A percentile compares a stretch with the other conserved stretches of the same genome.
Conservation (phyloP, 1,140 invertebrate genomes). For the Drosophila rhopaloa region DNA sequence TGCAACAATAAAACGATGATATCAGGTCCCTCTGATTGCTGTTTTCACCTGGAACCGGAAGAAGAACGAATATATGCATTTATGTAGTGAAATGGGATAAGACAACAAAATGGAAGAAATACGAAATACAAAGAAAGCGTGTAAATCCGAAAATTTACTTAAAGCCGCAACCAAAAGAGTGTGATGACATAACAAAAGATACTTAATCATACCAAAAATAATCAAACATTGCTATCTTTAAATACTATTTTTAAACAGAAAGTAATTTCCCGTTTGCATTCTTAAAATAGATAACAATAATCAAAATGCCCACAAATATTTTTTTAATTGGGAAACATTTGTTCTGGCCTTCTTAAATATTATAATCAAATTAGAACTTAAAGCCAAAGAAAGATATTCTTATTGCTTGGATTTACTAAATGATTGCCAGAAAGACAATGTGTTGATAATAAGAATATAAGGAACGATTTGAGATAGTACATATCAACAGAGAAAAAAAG, state of each 20-base stretch:
- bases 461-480: constrained; percentile 13
- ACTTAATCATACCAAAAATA: constrained; percentile 6
- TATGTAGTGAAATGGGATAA: constrained; percentile 49
- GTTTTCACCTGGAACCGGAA: constrained; percentile 62
- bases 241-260: not conserved
- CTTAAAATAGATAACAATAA: constrained; percentile 25
- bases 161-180: constrained; percentile 6
- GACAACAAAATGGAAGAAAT: constrained; percentile 11
- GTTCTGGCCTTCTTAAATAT: constrained; percentile 34
- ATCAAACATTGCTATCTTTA: not conserved
- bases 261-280: constrained; percentile 6
- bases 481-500: constrained; percentile 20
- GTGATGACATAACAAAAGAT: constrained; percentile 1
- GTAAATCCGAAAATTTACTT: not conserved
- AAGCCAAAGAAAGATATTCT: constrained; percentile 46
- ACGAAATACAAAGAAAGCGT: constrained; percentile 9
- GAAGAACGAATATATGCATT: constrained; percentile 56
- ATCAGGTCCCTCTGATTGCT: constrained; percentile 11
- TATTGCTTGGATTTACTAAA: constrained; percentile 28
- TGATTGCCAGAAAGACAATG: constrained; percentile 34
- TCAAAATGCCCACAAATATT: constrained; percentile 5
- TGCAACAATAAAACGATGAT: constrained; percentile 56
- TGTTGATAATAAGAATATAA: constrained; percentile 42
- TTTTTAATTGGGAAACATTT: constrained; percentile 16
- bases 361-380: constrained; percentile 29